Evolutionary conservation across 2,888 invertebrate species (phyloP).

Genomic region (Drosophila pegasa): DNA sequence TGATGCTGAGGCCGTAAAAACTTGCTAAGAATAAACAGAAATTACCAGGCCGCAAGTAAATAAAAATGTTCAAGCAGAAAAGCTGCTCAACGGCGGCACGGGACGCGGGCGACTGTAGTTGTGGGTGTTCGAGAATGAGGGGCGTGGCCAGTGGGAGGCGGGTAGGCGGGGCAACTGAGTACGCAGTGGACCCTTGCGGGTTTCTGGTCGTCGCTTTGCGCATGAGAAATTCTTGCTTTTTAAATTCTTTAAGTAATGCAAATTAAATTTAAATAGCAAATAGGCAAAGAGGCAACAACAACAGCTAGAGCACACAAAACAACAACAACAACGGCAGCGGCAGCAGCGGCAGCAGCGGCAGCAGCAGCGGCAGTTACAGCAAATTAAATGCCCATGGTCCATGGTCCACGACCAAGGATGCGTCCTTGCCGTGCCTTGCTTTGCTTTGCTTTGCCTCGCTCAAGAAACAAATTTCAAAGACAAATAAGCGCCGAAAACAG

Average conservation of each 20-base stretch:
- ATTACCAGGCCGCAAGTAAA: slow-evolving; percentile 74
- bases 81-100: slow-evolving; percentile 63
- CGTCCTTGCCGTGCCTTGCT: slow-evolving; percentile 2
- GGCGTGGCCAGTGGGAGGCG: not conserved
- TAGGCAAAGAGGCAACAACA: slow-evolving; percentile 68
- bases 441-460: slow-evolving; percentile 25
- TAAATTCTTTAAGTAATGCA: slow-evolving; percentile 80
- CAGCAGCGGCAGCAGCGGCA: slow-evolving; percentile 16
- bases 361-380: slow-evolving; percentile 17
- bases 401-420: slow-evolving; percentile 24
- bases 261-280: slow-evolving; percentile 81
- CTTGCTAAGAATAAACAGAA: slow-evolving; percentile 77
- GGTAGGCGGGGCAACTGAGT: not conserved
- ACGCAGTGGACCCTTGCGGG: slow-evolving; percentile 38
- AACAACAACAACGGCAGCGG: slow-evolving; percentile 18
- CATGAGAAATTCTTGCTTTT: slow-evolving; percentile 74
- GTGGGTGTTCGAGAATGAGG: not conserved
- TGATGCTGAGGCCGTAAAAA: slow-evolving; percentile 57
- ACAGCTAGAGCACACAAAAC: slow-evolving; percentile 24
- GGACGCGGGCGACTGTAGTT: not conserved
- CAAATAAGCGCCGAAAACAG: slow-evolving; percentile 81
- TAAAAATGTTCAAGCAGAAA: slow-evolving; percentile 77
- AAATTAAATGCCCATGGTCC: slow-evolving; percentile 60
- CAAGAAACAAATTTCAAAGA: slow-evolving; percentile 80
- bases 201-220: slow-evolving; percentile 59